Evolutionary conservation across 2,888 invertebrate genomes (phyloP), one percentile per base, ranked within the genome.

Genomic region (Lypha dubia): DNA sequence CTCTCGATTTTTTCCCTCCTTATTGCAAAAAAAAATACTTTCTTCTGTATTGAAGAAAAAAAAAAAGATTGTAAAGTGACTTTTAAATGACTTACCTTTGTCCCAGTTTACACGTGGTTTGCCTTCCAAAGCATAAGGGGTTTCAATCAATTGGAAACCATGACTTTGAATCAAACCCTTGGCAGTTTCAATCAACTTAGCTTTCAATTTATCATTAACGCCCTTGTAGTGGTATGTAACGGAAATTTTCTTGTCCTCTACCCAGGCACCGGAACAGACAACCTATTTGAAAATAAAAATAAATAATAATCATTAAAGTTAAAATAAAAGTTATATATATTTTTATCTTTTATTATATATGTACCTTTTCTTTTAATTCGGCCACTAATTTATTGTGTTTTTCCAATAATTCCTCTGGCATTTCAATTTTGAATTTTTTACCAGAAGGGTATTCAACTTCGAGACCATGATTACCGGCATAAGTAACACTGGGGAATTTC

Each of bases 61-160:
- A 62, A n/a, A 24, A 13, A 20, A 24, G 5, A 32, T 28, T 63
- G 67, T 41, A n/a, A 32, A 32, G 41, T 68, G 62, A 53, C 58
- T 51, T 75, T 81, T 75, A 62, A 75, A 75, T 41, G 49, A 89
- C 91, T 90, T 70, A 93, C 95, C 96, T 91, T 96, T 96, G 90
- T 96, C 95, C 96, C 96, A 96, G 89, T 95, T 94, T 22, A 96
- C 95, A 41, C 96, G 95, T 65, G 96, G 96, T 88, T 95, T 95
- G 15, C 96, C 96, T 90, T 96, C 96, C 79, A 96, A 93, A 28
- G 96, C 96, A 87, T 95, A 95, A 88, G 95, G 95, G 0, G 96
- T 95, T 86, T 94, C 93, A 63, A 94, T 95, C 20, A 95, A 94
- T 88, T 94, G 93, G 91, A 96, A 96, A 46, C 95, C 95, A 46